Conservation (phyloP, 1,140 invertebrate species). For the Protaetia brevitarsis region DNA sequence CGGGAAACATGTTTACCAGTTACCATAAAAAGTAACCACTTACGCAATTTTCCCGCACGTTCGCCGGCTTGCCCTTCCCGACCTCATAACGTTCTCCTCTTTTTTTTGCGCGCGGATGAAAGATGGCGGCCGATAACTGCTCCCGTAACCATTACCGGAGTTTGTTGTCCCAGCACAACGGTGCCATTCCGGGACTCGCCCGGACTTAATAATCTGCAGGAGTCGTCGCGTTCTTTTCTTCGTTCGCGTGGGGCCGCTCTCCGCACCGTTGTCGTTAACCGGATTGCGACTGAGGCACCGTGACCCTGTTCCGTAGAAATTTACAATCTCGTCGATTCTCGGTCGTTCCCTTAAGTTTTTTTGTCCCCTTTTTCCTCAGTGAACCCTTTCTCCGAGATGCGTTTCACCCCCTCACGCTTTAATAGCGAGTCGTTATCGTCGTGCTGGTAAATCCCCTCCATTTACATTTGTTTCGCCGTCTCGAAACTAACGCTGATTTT, state of each 20-base stretch:
- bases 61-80: neutral
- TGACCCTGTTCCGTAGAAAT: constrained; percentile 8
- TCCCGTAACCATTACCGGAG: constrained; percentile 34
- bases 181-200: neutral
- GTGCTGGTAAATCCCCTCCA: neutral
- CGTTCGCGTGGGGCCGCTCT: neutral
- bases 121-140: constrained; percentile 37
- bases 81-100: constrained; percentile 34
- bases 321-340: constrained; percentile 7
- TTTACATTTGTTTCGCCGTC: neutral
- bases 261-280: too few species aligned
- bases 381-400: neutral
- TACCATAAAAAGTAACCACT: constrained; percentile 42
- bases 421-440: constrained; percentile 12
- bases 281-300: too few species aligned
- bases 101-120: constrained; percentile 35
- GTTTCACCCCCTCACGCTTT: neutral
- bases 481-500: neutral
- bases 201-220: constrained; percentile 25
- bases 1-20: constrained; percentile 34
- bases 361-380: neutral
- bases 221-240: neutral
- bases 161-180: constrained; percentile 13
- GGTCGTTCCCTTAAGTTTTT: neutral
- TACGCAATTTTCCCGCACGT: constrained; percentile 33